These are phyloP conservation scores for Ormyrus rosae DNA, from an alignment of 2,888 invertebrate species.

Conservation along the genomic window DNA sequence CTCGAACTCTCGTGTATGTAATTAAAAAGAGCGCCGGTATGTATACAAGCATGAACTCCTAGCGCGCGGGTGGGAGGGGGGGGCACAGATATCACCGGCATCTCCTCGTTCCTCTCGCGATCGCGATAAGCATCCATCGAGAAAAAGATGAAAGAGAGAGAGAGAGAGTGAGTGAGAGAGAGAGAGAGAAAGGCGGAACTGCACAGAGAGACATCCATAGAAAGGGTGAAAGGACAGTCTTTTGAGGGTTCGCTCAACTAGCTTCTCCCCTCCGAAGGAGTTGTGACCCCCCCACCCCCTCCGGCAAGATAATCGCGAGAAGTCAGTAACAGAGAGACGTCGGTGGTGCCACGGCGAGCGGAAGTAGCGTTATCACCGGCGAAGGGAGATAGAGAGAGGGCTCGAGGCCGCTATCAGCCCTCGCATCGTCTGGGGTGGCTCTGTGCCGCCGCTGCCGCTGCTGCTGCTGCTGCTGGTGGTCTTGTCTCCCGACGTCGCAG, in stretches of 20 bases:
- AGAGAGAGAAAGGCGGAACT: background rate
- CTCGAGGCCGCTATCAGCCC: conserved; percentile 60
- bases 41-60: no score
- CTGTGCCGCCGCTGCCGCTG: background rate
- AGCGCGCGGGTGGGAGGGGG: no score
- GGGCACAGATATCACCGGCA: no score
- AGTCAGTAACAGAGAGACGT: conserved; percentile 65
- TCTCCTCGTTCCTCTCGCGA: no score
- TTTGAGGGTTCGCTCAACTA: background rate
- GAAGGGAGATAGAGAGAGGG: conserved; percentile 30
- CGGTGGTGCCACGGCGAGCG: conserved; percentile 46
- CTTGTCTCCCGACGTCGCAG: no score
- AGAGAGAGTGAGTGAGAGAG: background rate
- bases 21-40: no score
- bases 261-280: conserved; percentile 16
- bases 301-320: conserved; percentile 58
- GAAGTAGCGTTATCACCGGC: conserved; percentile 58
- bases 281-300: conserved; percentile 18
- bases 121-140: no score
- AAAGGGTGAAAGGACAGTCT: background rate
- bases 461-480: no score
- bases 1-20: no score
- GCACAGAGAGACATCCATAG: no score
- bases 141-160: background rate
- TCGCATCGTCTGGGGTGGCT: conserved; percentile 67